Evolutionary conservation across 1,140 invertebrate species (phyloP).

Genomic region (Steinernema khuongi): DNA sequence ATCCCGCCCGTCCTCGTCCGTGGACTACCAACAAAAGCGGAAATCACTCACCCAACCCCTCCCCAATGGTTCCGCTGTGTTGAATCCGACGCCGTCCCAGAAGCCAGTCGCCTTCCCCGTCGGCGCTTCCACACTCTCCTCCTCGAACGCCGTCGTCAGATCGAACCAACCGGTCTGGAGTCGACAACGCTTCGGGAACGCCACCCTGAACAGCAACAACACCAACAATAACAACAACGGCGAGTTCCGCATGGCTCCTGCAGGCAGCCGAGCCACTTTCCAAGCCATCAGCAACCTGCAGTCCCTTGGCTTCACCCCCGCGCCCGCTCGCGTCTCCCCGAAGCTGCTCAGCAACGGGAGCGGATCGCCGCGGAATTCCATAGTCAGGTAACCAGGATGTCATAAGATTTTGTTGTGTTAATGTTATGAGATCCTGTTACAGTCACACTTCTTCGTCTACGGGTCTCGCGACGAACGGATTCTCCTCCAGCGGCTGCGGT

Average conservation of each 20-base stretch:
- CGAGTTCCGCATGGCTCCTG: constrained; percentile 11
- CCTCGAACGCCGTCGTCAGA: neutral
- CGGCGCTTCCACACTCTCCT: neutral
- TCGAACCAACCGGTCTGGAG: constrained; percentile 14
- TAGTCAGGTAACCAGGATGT: constrained; percentile 1
- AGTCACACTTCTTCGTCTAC: constrained; percentile 1
- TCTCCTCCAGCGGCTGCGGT: neutral
- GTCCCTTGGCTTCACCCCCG: neutral
- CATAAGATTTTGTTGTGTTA: neutral
- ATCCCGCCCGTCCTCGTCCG: neutral
- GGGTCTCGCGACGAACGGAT: neutral
- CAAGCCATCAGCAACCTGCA: neutral
- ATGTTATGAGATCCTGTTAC: constrained; percentile 17
- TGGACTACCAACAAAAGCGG: neutral
- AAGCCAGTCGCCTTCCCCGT: constrained; percentile 6
- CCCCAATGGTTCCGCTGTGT: neutral
- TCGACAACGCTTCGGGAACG: constrained; percentile 3
- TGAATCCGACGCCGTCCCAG: constrained; percentile 13
- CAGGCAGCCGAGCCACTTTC: neutral
- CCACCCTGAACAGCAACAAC: neutral
- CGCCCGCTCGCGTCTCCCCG: neutral
- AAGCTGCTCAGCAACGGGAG: neutral
- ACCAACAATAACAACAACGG: neutral
- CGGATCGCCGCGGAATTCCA: neutral
- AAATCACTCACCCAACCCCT: neutral